Evolutionary conservation across 2,888 invertebrate genomes (phyloP), one percentile per base, ranked within the genome.

Genomic region (Spatulosminthurus flaviceps): DNA sequence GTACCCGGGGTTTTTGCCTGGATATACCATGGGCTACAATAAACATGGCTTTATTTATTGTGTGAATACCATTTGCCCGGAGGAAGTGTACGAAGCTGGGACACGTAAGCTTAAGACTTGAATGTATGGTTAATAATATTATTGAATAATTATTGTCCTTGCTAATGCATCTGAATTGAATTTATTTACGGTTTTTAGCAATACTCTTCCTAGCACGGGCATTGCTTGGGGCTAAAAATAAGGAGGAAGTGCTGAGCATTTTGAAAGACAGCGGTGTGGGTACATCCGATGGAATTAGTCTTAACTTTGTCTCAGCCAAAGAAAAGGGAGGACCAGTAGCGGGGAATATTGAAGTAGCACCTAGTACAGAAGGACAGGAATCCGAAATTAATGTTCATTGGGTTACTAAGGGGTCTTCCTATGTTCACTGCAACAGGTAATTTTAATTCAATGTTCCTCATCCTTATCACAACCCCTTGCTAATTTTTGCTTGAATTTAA

Each of bases 1-100:
- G 87, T 96, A 96, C 87, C 94, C 95, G 0, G 96, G 96, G 0
- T 92, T 93, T 85, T 88, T 96, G 86, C 95, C 95, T 0, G 78
- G 78, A 11, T 74, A 61, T 28, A 76, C 76, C 1, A 76, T 76
- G 76, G 76, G 76, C 64, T 76, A 41, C 41, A 96, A 95, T 86
- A 91, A 92, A 80, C 92, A 95, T 86, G 95, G 95, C 0, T 88
- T 95, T 26, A 92, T 95, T 16, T 95, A 93, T 87, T 92, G 92
- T 41, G 92, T 95, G 83, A 96, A 96, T 86, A 95, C 95, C 0
- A 89, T 96, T 19, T 92, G 92, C 84, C 94, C 94, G 0, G 89
- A 90, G 74, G 87, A 89, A 1, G 88, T 94, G 34, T 90, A 91
- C 83, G 90, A 92, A 43, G 94, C 93, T 80, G 93, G 92, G 88